phyloP scores from a whole-genome alignment of 2,888 invertebrate genomes.

The Dicranocentrus wangi region DNA sequence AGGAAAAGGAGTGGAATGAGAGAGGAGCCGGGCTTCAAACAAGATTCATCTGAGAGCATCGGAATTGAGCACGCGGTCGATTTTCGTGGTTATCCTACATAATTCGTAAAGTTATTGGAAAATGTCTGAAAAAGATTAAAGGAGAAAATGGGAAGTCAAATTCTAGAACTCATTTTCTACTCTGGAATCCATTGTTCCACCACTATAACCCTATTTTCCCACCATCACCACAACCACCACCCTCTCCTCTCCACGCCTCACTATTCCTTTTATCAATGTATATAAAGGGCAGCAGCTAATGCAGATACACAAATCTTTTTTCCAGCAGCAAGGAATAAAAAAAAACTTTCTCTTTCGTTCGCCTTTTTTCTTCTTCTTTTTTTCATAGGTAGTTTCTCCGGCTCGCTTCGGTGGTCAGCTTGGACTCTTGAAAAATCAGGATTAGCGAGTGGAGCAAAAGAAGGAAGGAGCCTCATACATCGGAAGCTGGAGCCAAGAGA shows the following conservation, averaged over 20 bases:
- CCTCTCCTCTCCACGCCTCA: too few species aligned
- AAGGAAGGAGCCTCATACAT: neutral
- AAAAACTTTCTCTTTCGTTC: neutral
- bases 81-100: constrained; percentile 73
- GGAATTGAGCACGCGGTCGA: constrained; percentile 67
- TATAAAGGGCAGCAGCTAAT: constrained; percentile 57
- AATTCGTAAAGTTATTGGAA: constrained; percentile 73
- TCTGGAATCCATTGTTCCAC: constrained; percentile 27
- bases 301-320: constrained; percentile 57
- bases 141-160: constrained; percentile 73
- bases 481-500: constrained; percentile 27
- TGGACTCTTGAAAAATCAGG: constrained; percentile 41
- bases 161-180: constrained; percentile 73
- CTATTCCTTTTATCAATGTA: too few species aligned
- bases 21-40: constrained; percentile 38
- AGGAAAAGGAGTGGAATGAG: neutral
- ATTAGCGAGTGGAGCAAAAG: neutral
- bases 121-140: constrained; percentile 73
- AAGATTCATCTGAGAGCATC: constrained; percentile 61
- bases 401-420: constrained; percentile 55
- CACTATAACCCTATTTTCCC: constrained; percentile 22
- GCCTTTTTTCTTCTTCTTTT: neutral
- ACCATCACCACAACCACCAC: too few species aligned
- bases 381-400: constrained; percentile 27
- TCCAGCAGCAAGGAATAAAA: neutral